Conservation (phyloP, 2,113 vertebrate genomes). For the Egretta garzetta region DNA sequence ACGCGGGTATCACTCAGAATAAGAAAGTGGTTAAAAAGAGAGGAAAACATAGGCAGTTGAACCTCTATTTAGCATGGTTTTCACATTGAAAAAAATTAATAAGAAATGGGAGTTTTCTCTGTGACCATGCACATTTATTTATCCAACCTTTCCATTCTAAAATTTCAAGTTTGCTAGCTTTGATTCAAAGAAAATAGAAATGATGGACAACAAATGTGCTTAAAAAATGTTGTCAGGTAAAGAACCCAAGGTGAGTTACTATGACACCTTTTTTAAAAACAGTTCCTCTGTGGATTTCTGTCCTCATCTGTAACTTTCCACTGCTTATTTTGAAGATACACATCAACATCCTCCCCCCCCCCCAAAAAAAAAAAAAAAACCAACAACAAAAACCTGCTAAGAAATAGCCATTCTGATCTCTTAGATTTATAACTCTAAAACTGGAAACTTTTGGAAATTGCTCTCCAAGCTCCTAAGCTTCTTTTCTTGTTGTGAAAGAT, state of each 20-base stretch:
- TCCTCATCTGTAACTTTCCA: background rate
- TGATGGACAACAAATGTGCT: background rate
- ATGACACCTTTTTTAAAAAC: background rate
- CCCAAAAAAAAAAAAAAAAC: background rate
- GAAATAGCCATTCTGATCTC: background rate
- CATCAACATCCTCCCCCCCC: fast-evolving
- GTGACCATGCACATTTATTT: background rate
- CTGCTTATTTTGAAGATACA: background rate
- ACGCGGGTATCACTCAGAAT: background rate
- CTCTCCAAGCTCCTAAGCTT: background rate
- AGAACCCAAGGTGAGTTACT: background rate
- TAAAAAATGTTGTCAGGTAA: background rate
- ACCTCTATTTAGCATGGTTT: background rate
- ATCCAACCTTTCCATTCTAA: background rate
- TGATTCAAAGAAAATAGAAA: background rate
- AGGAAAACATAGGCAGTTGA: background rate
- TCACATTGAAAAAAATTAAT: background rate
- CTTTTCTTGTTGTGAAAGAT: background rate
- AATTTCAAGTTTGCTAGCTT: background rate
- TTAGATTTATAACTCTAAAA: background rate
- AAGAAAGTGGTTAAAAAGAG: background rate
- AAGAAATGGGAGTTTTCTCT: background rate
- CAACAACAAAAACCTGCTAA: background rate
- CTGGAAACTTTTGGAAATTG: background rate
- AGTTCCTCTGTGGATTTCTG: background rate